Evolutionary conservation across 2,888 invertebrate species (phyloP).

Genomic region (Cyclophora albipunctata): DNA sequence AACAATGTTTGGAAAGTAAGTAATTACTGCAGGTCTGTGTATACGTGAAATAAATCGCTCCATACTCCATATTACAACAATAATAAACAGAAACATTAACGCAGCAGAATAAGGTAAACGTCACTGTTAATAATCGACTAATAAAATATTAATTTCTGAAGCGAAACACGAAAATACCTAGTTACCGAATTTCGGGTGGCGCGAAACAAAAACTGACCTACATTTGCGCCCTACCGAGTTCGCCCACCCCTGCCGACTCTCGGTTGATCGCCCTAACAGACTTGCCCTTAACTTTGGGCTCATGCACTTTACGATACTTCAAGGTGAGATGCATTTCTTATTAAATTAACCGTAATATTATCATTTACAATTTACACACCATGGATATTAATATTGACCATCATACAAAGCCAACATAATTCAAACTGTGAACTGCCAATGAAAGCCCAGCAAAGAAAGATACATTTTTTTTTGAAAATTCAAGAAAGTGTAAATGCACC

Average conservation of each 20-base stretch:
- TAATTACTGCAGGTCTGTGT: no score
- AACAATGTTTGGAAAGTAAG: conserved; percentile 6
- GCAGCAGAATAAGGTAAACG: conserved; percentile 17
- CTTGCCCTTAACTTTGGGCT: conserved; percentile 43
- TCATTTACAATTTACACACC: no score
- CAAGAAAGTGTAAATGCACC: no score
- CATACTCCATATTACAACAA: no score
- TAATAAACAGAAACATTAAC: no score
- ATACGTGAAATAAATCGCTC: no score
- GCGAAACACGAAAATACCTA: conserved; percentile 41
- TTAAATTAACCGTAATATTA: conserved; percentile 4
- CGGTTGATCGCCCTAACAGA: conserved; percentile 43
- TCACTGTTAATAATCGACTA: conserved; percentile 26
- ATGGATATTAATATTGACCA: no score
- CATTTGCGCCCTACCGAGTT: conserved; percentile 69
- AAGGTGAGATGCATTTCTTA: conserved; percentile 36
- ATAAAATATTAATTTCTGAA: conserved; percentile 30
- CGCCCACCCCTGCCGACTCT: conserved; percentile 63
- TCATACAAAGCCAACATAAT: no score
- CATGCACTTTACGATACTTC: conserved; percentile 55
- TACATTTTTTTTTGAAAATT: no score
- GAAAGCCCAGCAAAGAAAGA: no score
- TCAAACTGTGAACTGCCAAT: no score
- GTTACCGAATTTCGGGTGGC: conserved; percentile 72
- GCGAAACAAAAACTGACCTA: conserved; percentile 76